A percentile compares a stretch with the other conserved stretches of the same genome.
These are phyloP conservation scores for Alloscopus bannaensis DNA, from an alignment of 2,888 invertebrate genomes.

Conservation along the genomic window DNA sequence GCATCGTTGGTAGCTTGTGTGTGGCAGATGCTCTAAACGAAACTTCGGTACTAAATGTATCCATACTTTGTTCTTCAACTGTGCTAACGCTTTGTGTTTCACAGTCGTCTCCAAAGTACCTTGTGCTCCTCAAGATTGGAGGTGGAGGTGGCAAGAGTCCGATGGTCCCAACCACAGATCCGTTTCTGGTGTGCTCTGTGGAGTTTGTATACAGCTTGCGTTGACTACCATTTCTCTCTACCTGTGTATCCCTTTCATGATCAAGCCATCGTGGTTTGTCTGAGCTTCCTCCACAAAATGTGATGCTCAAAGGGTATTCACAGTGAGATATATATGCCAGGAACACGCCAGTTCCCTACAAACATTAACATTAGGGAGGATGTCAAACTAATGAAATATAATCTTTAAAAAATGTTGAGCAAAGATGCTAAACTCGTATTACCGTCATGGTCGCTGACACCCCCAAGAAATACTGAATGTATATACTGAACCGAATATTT, in stretches of 20 bases:
- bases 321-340: slow-evolving; percentile 62
- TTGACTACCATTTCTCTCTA: slow-evolving; percentile 33
- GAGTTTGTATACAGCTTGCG: slow-evolving; percentile 32
- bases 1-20: background rate
- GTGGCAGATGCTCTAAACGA: slow-evolving; percentile 17
- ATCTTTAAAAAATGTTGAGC: background rate
- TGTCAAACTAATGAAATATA: background rate
- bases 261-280: slow-evolving; percentile 38
- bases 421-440: slow-evolving; percentile 16
- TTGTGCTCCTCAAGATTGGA: background rate
- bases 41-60: slow-evolving; percentile 52
- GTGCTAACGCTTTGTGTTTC: slow-evolving; percentile 45
- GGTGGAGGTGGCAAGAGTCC: slow-evolving; percentile 40
- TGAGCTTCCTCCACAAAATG: slow-evolving; percentile 8
- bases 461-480: slow-evolving; percentile 61
- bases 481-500: slow-evolving; percentile 48
- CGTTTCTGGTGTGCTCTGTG: slow-evolving; percentile 24
- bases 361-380: background rate
- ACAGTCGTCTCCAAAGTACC: slow-evolving; percentile 14
- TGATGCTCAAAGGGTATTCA: slow-evolving; percentile 60
- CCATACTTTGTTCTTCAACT: slow-evolving; percentile 57
- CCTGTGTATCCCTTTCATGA: slow-evolving; percentile 35
- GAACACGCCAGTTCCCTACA: slow-evolving; percentile 60
- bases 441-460: slow-evolving; percentile 58
- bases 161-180: slow-evolving; percentile 47